Conservation (phyloP, 2,888 invertebrate genomes). For the Papilio gigon region DNA sequence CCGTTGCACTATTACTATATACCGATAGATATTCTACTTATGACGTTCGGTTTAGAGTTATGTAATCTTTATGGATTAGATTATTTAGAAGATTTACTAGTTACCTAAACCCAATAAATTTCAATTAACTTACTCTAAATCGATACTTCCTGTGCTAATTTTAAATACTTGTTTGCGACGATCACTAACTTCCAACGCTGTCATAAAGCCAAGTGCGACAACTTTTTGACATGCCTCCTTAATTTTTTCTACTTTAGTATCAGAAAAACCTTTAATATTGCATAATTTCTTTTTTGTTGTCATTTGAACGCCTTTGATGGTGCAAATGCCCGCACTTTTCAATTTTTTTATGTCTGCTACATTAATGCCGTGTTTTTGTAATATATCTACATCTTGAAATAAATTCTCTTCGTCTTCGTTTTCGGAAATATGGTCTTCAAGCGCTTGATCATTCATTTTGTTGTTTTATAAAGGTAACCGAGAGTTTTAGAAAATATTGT, state of each 20-base stretch:
- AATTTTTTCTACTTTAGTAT: conserved; percentile 90
- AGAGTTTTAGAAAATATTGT: neutral
- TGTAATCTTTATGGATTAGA: neutral
- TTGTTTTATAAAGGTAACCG: neutral
- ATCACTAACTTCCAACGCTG: conserved; percentile 88
- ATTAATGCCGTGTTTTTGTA: conserved; percentile 84
- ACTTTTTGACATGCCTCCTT: conserved; percentile 89
- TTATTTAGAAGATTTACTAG: no score
- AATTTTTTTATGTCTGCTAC: conserved; percentile 90
- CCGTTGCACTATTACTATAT: neutral
- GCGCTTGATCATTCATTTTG: conserved; percentile 69
- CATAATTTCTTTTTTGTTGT: conserved; percentile 87
- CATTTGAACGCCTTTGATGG: conserved; percentile 92
- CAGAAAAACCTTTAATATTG: conserved; percentile 89
- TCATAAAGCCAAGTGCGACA: conserved; percentile 85
- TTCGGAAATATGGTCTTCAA: conserved; percentile 75
- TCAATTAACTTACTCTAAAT: conserved; percentile 85
- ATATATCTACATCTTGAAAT: conserved; percentile 88
- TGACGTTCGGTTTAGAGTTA: neutral
- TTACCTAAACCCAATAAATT: conserved; percentile 5
- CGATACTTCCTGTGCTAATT: conserved; percentile 85
- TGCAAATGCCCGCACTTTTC: conserved; percentile 89
- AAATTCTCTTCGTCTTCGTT: conserved; percentile 85
- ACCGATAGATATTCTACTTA: neutral
- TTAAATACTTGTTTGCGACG: conserved; percentile 88